A percentile compares a stretch with the other conserved stretches of the same genome.
Conservation (phyloP, 2,113 vertebrate species). For the Zeus faber region DNA sequence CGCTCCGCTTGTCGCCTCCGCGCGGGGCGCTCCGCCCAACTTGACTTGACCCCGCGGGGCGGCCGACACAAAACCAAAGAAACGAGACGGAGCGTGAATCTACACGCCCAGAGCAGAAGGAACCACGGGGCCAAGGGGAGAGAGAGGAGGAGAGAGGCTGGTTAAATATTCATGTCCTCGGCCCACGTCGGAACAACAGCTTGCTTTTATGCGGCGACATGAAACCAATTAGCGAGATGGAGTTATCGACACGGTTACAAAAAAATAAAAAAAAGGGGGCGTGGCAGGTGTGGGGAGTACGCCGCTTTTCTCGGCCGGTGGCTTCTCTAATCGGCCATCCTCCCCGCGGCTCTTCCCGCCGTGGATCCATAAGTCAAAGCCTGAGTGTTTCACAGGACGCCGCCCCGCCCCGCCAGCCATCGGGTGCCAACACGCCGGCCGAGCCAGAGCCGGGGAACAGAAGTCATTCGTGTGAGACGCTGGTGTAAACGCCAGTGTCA, state of each 20-base stretch:
- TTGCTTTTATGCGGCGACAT: slow-evolving; percentile 62
- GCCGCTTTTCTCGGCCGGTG: slow-evolving; percentile 40
- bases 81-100: slow-evolving; percentile 45
- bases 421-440: too few relatives aligned
- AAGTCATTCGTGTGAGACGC: too few relatives aligned
- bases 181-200: slow-evolving; percentile 67
- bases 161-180: slow-evolving; percentile 68
- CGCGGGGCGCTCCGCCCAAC: not conserved
- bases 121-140: slow-evolving; percentile 16
- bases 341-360: slow-evolving; percentile 30
- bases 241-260: slow-evolving; percentile 48
- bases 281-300: slow-evolving; percentile 21
- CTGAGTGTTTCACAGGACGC: slow-evolving; percentile 37
- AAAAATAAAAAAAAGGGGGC: slow-evolving; percentile 32
- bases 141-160: slow-evolving; percentile 26
- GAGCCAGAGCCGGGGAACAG: too few relatives aligned
- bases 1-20: too few relatives aligned
- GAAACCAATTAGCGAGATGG: slow-evolving; percentile 71
- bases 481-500: too few relatives aligned
- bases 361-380: slow-evolving; percentile 63
- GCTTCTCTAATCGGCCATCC: slow-evolving; percentile 58
- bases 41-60: slow-evolving; percentile 25
- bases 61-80: slow-evolving; percentile 55
- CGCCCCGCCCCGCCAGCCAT: slow-evolving; percentile 8
- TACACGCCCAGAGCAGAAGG: slow-evolving; percentile 18